These are phyloP conservation scores for Apogon talboti DNA, from an alignment of 2,797 vertebrate species.

Conservation along the genomic window DNA sequence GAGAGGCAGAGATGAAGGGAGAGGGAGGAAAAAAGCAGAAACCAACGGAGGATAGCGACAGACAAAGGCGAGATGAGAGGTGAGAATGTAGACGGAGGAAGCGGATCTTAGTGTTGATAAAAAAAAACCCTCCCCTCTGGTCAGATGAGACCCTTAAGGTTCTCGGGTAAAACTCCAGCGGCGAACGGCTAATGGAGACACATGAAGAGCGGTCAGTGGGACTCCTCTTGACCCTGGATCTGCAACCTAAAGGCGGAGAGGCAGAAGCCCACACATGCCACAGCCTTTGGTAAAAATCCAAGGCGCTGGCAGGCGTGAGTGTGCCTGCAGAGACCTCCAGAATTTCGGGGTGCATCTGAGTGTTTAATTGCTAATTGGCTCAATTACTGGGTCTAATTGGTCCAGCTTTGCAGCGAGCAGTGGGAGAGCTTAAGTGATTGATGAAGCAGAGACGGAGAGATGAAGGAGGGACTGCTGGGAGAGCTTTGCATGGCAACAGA, in stretches of 20 bases:
- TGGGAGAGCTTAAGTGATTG: conserved; percentile 68
- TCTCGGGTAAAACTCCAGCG: conserved; percentile 27
- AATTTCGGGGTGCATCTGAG: conserved; percentile 71
- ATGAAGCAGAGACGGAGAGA: conserved; percentile 58
- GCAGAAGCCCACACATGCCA: conserved; percentile 8
- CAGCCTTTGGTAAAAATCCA: conserved; percentile 40
- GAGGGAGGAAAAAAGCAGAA: not conserved
- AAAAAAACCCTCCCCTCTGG: conserved; percentile 22
- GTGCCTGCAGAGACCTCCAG: conserved; percentile 53
- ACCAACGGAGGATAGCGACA: not conserved
- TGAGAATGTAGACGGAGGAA: conserved; percentile 40
- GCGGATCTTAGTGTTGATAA: conserved; percentile 44
- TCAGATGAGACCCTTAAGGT: conserved; percentile 36
- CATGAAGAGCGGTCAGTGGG: not conserved
- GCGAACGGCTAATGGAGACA: conserved; percentile 27
- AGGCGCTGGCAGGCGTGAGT: conserved; percentile 38
- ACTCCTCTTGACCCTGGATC: not conserved
- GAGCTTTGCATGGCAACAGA: conserved; percentile 18
- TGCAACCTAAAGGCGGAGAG: conserved; percentile 16
- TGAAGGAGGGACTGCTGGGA: not conserved
- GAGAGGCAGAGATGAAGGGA: conserved; percentile 35
- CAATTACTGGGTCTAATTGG: conserved; percentile 76
- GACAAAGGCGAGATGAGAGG: conserved; percentile 36
- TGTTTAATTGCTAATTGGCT: conserved; percentile 82
- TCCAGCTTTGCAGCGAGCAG: conserved; percentile 61